Evolutionary conservation across 2,888 invertebrate genomes (phyloP).

Genomic region (Palloptera scutellata): DNA sequence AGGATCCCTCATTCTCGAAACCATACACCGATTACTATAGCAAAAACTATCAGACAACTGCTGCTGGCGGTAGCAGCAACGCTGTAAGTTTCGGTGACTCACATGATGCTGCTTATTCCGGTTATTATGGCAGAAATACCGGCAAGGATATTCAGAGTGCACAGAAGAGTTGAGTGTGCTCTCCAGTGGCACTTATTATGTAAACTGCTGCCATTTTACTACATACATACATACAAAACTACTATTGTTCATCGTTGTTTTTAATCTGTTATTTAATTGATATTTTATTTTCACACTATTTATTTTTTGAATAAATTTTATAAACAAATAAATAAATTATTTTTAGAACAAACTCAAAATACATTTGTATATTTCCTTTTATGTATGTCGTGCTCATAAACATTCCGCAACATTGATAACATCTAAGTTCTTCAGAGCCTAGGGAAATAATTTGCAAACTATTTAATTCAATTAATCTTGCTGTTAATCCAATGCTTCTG

Average conservation of each 20-base stretch:
- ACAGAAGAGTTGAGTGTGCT: constrained; percentile 41
- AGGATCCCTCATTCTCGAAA: constrained; percentile 58
- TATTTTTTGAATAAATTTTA: not conserved
- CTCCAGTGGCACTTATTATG: not conserved
- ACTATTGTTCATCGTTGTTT: constrained; percentile 15
- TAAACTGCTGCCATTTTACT: constrained; percentile 28
- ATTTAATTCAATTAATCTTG: too few relatives aligned
- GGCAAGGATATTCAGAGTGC: constrained; percentile 62
- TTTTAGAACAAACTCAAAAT: too few relatives aligned
- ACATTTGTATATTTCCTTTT: too few relatives aligned
- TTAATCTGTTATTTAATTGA: constrained; percentile 29
- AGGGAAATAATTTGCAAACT: too few relatives aligned
- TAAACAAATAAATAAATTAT: too few relatives aligned
- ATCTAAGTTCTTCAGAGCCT: too few relatives aligned
- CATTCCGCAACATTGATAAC: too few relatives aligned
- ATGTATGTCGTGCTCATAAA: too few relatives aligned
- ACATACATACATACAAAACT: not conserved
- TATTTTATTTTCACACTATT: constrained; percentile 13
- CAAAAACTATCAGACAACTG: constrained; percentile 60
- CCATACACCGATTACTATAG: constrained; percentile 65
- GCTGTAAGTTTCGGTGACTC: constrained; percentile 72
- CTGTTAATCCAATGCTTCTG: too few relatives aligned
- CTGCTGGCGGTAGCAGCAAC: constrained; percentile 46
- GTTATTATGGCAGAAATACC: constrained; percentile 73
- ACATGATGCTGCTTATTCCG: constrained; percentile 77